Conservation (phyloP, 2,888 invertebrate species). For the Notodonta ziczac region DNA sequence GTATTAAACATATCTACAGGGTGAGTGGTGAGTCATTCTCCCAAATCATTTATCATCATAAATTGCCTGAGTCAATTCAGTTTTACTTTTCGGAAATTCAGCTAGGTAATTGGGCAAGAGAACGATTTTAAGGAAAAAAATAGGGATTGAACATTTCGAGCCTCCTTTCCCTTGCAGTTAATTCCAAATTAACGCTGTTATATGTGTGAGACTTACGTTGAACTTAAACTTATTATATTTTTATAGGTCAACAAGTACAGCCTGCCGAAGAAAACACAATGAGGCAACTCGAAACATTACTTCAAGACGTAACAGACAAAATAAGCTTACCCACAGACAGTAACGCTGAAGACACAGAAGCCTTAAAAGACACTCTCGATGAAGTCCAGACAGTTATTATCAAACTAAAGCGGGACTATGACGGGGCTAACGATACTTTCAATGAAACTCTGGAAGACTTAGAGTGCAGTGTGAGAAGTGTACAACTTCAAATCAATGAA, state of each 20-base stretch:
- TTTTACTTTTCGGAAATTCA: too few species aligned
- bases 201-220: too few species aligned
- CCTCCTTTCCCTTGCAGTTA: too few species aligned
- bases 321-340: conserved; percentile 47
- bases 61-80: too few species aligned
- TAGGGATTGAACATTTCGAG: too few species aligned
- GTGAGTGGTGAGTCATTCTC: too few species aligned
- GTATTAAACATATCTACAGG: too few species aligned
- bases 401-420: conserved; percentile 72
- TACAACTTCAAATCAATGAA: conserved; percentile 76
- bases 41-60: too few species aligned
- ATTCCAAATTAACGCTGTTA: too few species aligned
- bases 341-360: conserved; percentile 55
- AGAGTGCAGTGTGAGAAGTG: conserved; percentile 81
- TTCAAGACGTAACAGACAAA: conserved; percentile 63
- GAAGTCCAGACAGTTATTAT: conserved; percentile 78
- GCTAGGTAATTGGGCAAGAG: too few species aligned
- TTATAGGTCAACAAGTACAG: conserved; percentile 32
- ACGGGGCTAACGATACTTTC: conserved; percentile 66
- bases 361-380: conserved; percentile 66
- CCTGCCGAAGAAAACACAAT: conserved; percentile 47
- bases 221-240: neutral
- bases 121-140: too few species aligned
- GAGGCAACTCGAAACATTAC: conserved; percentile 55
- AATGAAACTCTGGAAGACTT: conserved; percentile 80